Conservation (phyloP, 1,140 invertebrate species). For the Drosophila paulistorum region DNA sequence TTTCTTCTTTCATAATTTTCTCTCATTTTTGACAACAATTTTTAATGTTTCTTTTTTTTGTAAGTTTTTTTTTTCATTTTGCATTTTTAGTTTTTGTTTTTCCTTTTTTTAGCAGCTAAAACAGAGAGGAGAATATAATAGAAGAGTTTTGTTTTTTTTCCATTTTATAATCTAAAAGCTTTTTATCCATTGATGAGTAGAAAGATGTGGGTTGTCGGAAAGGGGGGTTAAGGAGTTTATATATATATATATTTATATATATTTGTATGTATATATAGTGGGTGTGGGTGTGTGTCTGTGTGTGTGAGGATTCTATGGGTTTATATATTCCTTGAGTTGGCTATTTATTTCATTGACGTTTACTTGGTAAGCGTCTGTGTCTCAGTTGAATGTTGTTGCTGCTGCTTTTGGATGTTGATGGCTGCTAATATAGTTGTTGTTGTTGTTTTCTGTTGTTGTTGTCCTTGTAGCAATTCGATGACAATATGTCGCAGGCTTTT, state of each 20-base stretch:
- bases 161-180: slow-evolving; percentile 54
- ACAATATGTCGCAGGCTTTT: slow-evolving; percentile 4
- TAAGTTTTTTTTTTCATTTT: slow-evolving; percentile 34
- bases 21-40: slow-evolving; percentile 47
- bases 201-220: slow-evolving; percentile 8
- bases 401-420: slow-evolving; percentile 36
- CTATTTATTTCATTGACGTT: slow-evolving; percentile 68
- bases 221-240: slow-evolving; percentile 11
- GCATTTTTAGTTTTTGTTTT: slow-evolving; percentile 36
- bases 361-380: slow-evolving; percentile 77
- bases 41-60: slow-evolving; percentile 39
- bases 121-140: slow-evolving; percentile 9
- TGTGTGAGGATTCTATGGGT: slow-evolving; percentile 45
- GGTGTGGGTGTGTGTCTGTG: slow-evolving; percentile 13
- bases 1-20: slow-evolving; percentile 26
- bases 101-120: slow-evolving; percentile 43
- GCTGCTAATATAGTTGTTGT: slow-evolving; percentile 28
- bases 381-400: slow-evolving; percentile 53
- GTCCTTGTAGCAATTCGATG: slow-evolving; percentile 29
- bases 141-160: slow-evolving; percentile 47
- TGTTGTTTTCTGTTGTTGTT: slow-evolving; percentile 28
- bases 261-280: neutral
- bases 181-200: slow-evolving; percentile 27
- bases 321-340: slow-evolving; percentile 42
- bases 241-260: slow-evolving; percentile 2